Evolutionary conservation across 2,888 invertebrate species (phyloP).

Genomic region (Pachydiplax longipennis): DNA sequence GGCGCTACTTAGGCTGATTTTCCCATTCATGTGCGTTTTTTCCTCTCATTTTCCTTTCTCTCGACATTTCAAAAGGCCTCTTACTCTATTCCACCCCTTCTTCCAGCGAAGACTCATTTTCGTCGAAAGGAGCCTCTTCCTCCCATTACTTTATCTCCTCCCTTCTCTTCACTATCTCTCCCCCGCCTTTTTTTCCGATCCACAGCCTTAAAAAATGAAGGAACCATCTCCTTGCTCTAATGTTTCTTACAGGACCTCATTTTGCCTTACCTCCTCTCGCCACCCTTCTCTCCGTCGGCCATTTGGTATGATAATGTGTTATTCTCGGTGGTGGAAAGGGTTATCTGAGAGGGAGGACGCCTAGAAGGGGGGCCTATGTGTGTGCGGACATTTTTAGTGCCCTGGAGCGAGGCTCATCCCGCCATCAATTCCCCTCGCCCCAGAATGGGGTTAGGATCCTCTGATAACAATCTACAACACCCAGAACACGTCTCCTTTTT

Average conservation of each 20-base stretch:
- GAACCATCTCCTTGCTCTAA: neutral
- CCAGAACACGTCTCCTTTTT: neutral
- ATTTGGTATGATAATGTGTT: slow-evolving; percentile 26
- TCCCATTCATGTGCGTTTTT: neutral
- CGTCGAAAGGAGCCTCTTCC: neutral
- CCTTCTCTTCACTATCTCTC: neutral
- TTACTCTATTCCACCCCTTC: neutral
- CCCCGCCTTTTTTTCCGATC: neutral
- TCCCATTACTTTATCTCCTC: neutral
- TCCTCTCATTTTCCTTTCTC: neutral
- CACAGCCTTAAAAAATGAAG: neutral
- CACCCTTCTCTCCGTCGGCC: neutral
- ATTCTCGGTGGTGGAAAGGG: neutral
- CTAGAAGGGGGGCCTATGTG: neutral
- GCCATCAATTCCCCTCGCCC: neutral
- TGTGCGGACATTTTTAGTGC: neutral
- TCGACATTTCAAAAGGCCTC: neutral
- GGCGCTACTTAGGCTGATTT: neutral
- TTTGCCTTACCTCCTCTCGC: neutral
- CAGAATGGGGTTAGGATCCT: neutral
- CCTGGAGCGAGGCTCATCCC: neutral
- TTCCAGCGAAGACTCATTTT: neutral
- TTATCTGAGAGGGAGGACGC: neutral
- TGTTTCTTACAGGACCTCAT: neutral
- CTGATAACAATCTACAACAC: neutral